Evolutionary conservation across 1,140 invertebrate genomes (phyloP).

Genomic region (Thalassaphorura encarpata): DNA sequence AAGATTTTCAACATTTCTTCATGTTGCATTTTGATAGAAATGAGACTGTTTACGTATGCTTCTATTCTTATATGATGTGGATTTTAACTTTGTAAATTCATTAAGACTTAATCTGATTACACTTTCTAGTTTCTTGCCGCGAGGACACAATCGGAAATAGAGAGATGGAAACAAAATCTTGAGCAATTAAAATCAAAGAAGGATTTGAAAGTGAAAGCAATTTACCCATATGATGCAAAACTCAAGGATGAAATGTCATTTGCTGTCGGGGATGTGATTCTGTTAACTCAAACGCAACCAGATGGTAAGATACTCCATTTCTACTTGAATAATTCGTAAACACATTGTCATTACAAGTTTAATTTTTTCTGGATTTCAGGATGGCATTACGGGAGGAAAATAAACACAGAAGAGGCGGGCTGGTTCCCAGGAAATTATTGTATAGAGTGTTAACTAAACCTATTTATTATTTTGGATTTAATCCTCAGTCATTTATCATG

Average conservation of each 20-base stretch:
- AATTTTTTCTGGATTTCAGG: slow-evolving; percentile 10
- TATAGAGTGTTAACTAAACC: slow-evolving; percentile 9
- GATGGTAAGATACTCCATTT: slow-evolving; percentile 21
- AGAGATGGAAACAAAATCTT: slow-evolving; percentile 27
- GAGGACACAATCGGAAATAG: slow-evolving; percentile 27
- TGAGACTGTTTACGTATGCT: slow-evolving; percentile 30
- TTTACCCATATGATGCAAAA: slow-evolving; percentile 26
- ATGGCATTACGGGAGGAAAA: slow-evolving; percentile 30
- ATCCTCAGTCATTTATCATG: too few species aligned
- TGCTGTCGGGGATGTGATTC: slow-evolving; percentile 24
- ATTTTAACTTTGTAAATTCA: not conserved
- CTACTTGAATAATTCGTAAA: not conserved
- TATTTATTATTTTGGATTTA: too few species aligned
- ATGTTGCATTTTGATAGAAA: slow-evolving; percentile 31
- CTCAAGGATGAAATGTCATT: slow-evolving; percentile 29
- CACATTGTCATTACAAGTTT: not conserved
- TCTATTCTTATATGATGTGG: not conserved
- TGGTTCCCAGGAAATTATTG: slow-evolving; percentile 33
- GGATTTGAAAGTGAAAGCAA: slow-evolving; percentile 22
- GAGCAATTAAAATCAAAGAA: slow-evolving; percentile 16
- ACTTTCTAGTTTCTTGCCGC: slow-evolving; percentile 26
- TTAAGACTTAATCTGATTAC: not conserved
- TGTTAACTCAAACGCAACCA: slow-evolving; percentile 25
- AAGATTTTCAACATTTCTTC: slow-evolving; percentile 31
- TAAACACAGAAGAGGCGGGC: slow-evolving; percentile 17